These are phyloP conservation scores for Tetheella fluctuosa DNA, from an alignment of 2,888 invertebrate species.

Conservation along the genomic window DNA sequence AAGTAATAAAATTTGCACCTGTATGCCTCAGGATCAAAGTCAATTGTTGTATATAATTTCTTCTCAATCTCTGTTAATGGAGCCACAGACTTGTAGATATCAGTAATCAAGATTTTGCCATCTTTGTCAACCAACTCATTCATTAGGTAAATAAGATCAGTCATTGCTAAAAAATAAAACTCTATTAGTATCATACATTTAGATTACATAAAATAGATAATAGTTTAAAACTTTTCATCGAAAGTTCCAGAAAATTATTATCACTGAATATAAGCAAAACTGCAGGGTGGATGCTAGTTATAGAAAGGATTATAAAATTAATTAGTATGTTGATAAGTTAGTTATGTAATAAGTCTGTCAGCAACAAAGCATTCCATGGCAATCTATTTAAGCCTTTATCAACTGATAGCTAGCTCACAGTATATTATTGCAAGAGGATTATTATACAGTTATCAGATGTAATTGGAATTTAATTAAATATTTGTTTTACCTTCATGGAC, in stretches of 20 bases:
- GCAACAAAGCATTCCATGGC: neutral
- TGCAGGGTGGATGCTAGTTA: neutral
- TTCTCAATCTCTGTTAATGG: constrained; percentile 88
- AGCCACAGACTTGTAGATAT: constrained; percentile 92
- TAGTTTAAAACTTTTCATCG: too few species aligned
- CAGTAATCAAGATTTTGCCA: constrained; percentile 93
- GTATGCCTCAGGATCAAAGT: constrained; percentile 93
- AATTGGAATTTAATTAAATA: constrained; percentile 19
- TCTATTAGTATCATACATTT: too few species aligned
- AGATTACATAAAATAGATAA: too few species aligned
- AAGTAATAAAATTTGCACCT: too few species aligned
- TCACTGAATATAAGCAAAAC: neutral
- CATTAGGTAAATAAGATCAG: constrained; percentile 94
- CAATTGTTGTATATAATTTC: constrained; percentile 90
- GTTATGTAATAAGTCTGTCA: neutral
- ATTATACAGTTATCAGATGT: constrained; percentile 15
- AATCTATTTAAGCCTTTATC: constrained; percentile 9
- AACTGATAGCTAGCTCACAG: neutral
- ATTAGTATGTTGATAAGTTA: neutral
- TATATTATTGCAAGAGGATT: neutral
- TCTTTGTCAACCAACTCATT: constrained; percentile 92
- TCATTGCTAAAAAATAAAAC: constrained; percentile 86
- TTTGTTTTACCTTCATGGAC: constrained; percentile 87
- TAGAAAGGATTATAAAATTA: neutral
- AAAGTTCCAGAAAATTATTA: too few species aligned